Base-by-base conservation (phyloP, 2,113 vertebrate species). In the Neoarius graeffei region DNA sequence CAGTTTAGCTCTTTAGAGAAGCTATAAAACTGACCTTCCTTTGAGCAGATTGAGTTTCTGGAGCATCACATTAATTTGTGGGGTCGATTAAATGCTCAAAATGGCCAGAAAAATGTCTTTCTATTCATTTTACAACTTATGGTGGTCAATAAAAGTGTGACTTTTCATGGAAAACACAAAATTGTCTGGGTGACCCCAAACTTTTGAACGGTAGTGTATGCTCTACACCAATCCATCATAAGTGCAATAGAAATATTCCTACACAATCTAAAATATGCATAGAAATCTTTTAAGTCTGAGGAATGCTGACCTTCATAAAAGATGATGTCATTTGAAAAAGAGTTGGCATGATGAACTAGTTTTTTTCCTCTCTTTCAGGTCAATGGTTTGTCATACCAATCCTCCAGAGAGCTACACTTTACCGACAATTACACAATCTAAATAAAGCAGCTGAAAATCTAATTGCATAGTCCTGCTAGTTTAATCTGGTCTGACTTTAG, bases 321-420 rank as follows among this genome's bases (percentile, higher is more conserved):
- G 81, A 90, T 87, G 87, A 90, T 87, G 89, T 88, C 87, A 90
- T 87, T 25, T 13, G 5, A 74, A 82, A 62, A 25, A 10, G 59
- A 48, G 57, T 50, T 81, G 81, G 83, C 71, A 90, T 23, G 48
- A 85, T 67, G 83, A 83, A 59, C 48, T 52, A 4, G 50, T n/a
- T 42, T 42, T 42, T 3, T 42, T 42, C 42, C 42, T 42, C 42
- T 56, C 27, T 80, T 57, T 56, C 25, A 57, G 54, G 77, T 57
- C 57, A 80, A 57, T 57, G 30, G 14, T 56, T n/a, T 59, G 54
- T 56, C n/a, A 27, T 27, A 27, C 25, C 19, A 56, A 54, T 54
- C 23, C 50, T 79, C 50, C 76, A 80, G 7, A 57, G 54, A 57
- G 3, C 7, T 4, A 81, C 15, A 30, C 8, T 35, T 81, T 4